Evolutionary conservation across 2,888 invertebrate species (phyloP), one percentile per base, ranked within the genome.

Genomic region (Melinaea marsaeus): DNA sequence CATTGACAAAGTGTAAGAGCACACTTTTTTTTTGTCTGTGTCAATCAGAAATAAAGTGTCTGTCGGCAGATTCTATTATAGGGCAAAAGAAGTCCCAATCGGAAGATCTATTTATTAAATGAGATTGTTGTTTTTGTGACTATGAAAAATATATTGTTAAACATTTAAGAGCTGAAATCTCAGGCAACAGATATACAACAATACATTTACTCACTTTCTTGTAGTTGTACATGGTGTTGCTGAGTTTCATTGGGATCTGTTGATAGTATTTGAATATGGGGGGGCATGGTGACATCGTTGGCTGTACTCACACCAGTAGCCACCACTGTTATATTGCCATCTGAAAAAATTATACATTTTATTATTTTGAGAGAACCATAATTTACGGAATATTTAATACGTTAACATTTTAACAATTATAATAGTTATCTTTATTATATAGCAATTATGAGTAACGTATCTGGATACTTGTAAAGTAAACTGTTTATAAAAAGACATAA

Each of bases 251-350:
- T 81, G 2, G 78, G 81, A 57, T 89, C 89, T 5, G 86, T 80
- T 13, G 90, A 86, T 2, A 90, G 79, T 61, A 90, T 90, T 71
- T 90, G 90, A 66, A 90, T 90, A 63, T 90, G 90, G n/a, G 90
- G 90, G 3, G 88, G 86, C 86, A 90, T 88, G 2, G 82, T 60
- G 35, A 88, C 89, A 45, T 90, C 89, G 74, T 88, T 89, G 45
- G 79, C 79, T 13, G 79, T 74, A 64, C 79, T 79, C 2, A 90
- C 90, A 57, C 89, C 87, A 2, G 90, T 83, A 0, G 92, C 88
- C 33, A 93, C 93, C 35, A 93, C 93, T 13, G 92, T 90, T 68
- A 93, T 93, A 59, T 92, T 89, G 69, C 83, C 91, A 66, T 91
- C 90, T 91, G 82, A 61, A 82, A 76, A 22, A 51, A 63, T 37